Percentiles rank a stretch among this genome's conserved stretches.
Evolutionary conservation across 2,797 vertebrate genomes (phyloP).

Genomic region (Loriculus beryllinus): DNA sequence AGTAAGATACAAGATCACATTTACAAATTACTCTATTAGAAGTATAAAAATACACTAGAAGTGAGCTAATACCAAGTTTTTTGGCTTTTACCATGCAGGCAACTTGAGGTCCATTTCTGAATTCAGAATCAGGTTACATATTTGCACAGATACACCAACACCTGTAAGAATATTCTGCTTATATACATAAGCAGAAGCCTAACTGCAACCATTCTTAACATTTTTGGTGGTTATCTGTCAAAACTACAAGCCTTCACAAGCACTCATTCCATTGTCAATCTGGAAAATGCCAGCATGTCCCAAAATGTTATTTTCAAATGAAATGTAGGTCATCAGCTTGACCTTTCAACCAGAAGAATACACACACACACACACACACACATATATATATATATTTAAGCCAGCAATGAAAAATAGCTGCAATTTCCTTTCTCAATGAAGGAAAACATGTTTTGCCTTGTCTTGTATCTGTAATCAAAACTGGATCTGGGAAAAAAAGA

Average conservation of each 20-base stretch:
- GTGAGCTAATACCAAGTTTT: not conserved
- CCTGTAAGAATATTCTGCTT: not conserved
- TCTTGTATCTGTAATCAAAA: slow-evolving; percentile 29
- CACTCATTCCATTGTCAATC: not conserved
- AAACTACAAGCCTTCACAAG: not conserved
- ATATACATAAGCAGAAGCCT: not conserved
- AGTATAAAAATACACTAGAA: not conserved
- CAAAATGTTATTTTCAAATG: slow-evolving; percentile 13
- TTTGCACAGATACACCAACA: not conserved
- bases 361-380: not conserved
- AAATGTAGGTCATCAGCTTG: not conserved
- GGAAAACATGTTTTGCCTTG: slow-evolving; percentile 71
- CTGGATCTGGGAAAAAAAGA: slow-evolving; percentile 44
- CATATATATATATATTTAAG: not conserved
- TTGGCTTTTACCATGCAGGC: not conserved
- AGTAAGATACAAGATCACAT: not conserved
- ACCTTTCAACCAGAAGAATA: not conserved
- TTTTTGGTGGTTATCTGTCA: not conserved
- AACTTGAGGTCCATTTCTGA: not conserved
- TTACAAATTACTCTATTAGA: not conserved
- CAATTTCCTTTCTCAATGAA: slow-evolving; percentile 51
- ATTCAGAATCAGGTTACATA: not conserved
- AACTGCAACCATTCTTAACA: not conserved
- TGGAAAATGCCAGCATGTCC: not conserved
- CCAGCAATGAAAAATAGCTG: slow-evolving; percentile 20